phyloP scores from a whole-genome alignment of 2,113 vertebrate species.

The Trogon surrucura region DNA sequence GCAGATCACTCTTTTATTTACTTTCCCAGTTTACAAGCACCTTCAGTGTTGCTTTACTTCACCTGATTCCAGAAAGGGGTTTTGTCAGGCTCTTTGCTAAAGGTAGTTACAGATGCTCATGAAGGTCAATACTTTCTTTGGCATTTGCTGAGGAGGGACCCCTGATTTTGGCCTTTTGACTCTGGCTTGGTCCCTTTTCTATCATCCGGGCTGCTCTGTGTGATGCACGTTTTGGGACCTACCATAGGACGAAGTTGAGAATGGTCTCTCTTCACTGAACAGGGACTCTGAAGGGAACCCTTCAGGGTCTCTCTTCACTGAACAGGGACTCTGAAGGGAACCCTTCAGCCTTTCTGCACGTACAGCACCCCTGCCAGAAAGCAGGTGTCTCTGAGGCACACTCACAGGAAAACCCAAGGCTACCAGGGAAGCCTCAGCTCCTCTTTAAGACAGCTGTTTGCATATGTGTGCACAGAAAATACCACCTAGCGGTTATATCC shows the following conservation, averaged over 20 bases:
- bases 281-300: not conserved
- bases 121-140: not conserved
- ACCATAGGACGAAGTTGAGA: not conserved
- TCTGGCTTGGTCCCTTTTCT: not conserved
- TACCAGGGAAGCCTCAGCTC: not conserved
- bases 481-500: not conserved
- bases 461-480: fast-evolving
- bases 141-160: not conserved
- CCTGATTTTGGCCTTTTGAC: not conserved
- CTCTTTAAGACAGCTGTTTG: not conserved
- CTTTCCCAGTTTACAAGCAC: not conserved
- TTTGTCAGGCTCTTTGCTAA: not conserved
- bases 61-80: not conserved
- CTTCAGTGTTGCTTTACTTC: not conserved
- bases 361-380: no score
- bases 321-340: not conserved
- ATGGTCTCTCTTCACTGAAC: fast-evolving
- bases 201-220: not conserved
- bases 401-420: not conserved
- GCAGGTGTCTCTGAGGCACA: not conserved
- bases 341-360: not conserved
- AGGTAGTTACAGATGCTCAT: not conserved
- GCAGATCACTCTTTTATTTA: not conserved
- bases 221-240: fast-evolving
- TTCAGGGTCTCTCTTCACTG: not conserved